Conservation (phyloP, 92 coral and sea anemone genomes). For the Anthopleura xanthogrammica region DNA sequence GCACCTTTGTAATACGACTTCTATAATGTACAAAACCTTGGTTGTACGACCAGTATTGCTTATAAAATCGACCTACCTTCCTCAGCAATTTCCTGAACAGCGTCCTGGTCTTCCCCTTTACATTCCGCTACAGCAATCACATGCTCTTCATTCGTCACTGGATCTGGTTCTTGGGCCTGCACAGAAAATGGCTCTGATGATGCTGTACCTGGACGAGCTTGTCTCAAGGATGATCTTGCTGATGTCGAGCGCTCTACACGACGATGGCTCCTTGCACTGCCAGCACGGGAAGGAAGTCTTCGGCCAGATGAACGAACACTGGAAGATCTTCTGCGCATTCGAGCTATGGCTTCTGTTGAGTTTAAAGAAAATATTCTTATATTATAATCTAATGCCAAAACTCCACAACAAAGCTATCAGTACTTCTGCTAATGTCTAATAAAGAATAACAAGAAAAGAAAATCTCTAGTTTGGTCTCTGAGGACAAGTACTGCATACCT, state of each 20-base stretch:
- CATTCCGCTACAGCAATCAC: conserved; percentile 24
- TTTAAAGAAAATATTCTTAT: not conserved
- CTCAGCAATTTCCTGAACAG: conserved; percentile 19
- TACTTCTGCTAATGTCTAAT: not conserved
- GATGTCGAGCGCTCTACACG: conserved; percentile 76
- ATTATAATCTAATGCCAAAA: too few relatives aligned
- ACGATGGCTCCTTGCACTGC: conserved; percentile 84
- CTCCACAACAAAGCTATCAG: too few relatives aligned
- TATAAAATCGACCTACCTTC: conserved; percentile 4
- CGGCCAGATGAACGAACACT: conserved; percentile 76
- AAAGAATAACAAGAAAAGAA: too few relatives aligned
- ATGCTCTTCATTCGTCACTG: conserved; percentile 19
- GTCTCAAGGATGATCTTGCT: conserved; percentile 66
- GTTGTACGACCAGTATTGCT: not conserved
- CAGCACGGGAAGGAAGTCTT: conserved; percentile 62
- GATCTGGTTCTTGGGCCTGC: conserved; percentile 11
- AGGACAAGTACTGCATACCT: conserved; percentile 43
- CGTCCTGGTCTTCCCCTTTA: conserved; percentile 13
- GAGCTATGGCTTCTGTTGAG: conserved; percentile 63
- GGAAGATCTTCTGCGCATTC: conserved; percentile 71
- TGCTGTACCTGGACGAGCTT: conserved; percentile 66
- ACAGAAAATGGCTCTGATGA: conserved; percentile 32
- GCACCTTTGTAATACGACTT: not conserved
- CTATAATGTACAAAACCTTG: not conserved
- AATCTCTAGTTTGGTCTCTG: not conserved